Base-by-base conservation (phyloP, 2,113 vertebrate species). In the Dicaeum eximium region DNA sequence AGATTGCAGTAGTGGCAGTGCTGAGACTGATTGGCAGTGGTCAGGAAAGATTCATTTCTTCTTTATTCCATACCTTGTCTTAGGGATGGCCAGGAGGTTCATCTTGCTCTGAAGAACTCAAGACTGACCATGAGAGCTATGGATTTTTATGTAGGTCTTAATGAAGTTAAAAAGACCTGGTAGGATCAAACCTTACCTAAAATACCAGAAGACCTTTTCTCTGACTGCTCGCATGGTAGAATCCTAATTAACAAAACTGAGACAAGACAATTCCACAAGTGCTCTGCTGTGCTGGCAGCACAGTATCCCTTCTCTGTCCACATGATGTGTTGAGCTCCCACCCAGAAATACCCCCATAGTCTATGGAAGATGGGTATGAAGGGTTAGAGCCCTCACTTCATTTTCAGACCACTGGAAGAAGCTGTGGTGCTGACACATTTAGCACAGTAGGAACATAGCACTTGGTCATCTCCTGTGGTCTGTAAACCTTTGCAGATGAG, bases 361-460 rank as follows among this genome's bases (percentile, higher is more conserved):
- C 44, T 64, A 1, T 11, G 19, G 38, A 60, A 72, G 30, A 42
- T 30, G 4, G 3, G 1, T 65, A 16, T 33, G 40, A 58, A 60
- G 12, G 15, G 11, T 79, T 15, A 69, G 30, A 67, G 12, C 44
- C 13, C 24, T 80, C 38, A 22, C 11, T 48, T 31, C 2, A 1
- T 64, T 50, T 89, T 35, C 62, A 71, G 67, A 45, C 13, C 7
- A 5, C 20, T 86, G 38, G 62, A 84, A 80, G 78, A 65, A 47
- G 23, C 6, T 47, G 31, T 27, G n/a, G 2, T 83, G 25, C 5
- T 48, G 42, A 74, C 7, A 37, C 1, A 1, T 58, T 86, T 53
- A 72, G 31, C 0, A 0, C 18, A 8, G 7, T 45, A 66, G 42
- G 38, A 53, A 33, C 17, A n/a, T 6, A 65, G 8, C 14, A 61